A percentile compares a stretch with the other conserved stretches of the same genome.
Conservation (phyloP, 2,888 invertebrate species). For the Tineola bisselliella region DNA sequence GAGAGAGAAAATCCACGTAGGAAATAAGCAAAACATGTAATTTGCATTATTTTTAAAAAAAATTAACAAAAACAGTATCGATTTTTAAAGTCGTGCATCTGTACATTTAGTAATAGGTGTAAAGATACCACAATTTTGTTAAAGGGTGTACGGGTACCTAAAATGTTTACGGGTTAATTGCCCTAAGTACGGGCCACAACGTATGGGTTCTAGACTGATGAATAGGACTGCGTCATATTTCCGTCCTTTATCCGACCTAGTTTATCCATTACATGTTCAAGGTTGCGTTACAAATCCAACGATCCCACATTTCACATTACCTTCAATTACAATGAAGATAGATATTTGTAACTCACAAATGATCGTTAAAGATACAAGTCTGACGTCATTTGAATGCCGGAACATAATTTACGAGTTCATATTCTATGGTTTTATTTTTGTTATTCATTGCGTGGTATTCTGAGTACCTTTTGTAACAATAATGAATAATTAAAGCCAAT, state of each 20-base stretch:
- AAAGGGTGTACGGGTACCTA: too few relatives aligned
- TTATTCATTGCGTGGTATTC: not conserved
- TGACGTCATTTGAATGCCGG: not conserved
- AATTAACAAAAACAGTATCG: too few relatives aligned
- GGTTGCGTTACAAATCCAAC: not conserved
- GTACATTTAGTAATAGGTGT: too few relatives aligned
- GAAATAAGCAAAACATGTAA: too few relatives aligned
- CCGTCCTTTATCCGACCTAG: not conserved
- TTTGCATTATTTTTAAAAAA: too few relatives aligned
- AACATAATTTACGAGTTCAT: not conserved
- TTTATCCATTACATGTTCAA: not conserved
- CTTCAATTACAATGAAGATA: not conserved
- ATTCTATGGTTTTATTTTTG: not conserved
- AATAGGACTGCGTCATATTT: not conserved
- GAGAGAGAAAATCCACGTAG: too few relatives aligned
- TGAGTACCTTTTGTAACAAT: not conserved
- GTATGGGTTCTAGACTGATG: too few relatives aligned
- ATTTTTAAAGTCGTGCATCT: too few relatives aligned
- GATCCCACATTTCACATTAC: not conserved
- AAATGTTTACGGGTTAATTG: too few relatives aligned
- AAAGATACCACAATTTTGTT: too few relatives aligned
- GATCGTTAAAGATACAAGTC: not conserved
- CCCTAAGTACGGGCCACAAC: too few relatives aligned
- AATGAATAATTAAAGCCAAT: not conserved
- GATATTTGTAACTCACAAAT: not conserved